These are phyloP conservation scores for Molossus alvarezi DNA, from an alignment of 2,797 vertebrate genomes.

Conservation along the genomic window DNA sequence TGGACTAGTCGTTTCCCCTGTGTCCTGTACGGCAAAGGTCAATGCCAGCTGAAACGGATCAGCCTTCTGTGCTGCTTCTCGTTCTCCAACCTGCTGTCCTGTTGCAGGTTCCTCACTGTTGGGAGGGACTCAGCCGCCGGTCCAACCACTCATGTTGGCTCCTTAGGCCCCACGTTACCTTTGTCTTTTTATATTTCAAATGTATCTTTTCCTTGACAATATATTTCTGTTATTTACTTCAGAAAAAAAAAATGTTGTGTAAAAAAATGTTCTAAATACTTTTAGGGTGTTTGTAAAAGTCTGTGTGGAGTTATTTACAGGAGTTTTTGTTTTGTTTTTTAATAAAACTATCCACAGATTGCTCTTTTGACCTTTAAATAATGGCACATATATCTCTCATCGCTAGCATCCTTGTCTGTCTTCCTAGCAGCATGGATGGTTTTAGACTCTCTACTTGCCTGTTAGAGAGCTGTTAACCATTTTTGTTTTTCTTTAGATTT, in stretches of 20 bases:
- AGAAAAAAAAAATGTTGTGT: slow-evolving; percentile 30
- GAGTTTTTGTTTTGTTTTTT: not conserved
- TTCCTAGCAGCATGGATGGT: slow-evolving; percentile 82
- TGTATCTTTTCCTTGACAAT: slow-evolving; percentile 11
- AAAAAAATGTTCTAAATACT: slow-evolving; percentile 35
- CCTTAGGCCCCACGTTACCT: not conserved
- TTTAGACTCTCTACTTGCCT: slow-evolving; percentile 70
- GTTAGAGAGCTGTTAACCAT: slow-evolving; percentile 79
- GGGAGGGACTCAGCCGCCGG: not conserved
- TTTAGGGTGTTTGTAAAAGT: slow-evolving; percentile 67
- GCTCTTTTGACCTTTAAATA: slow-evolving; percentile 75
- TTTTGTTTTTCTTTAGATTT: slow-evolving; percentile 82
- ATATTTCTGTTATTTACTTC: slow-evolving; percentile 47
- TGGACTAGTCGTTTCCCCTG: slow-evolving; percentile 84
- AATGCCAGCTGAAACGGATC: slow-evolving; percentile 64
- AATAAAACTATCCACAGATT: slow-evolving; percentile 72
- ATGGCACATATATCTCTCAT: slow-evolving; percentile 83
- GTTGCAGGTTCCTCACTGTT: not conserved
- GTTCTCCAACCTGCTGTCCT: slow-evolving; percentile 16
- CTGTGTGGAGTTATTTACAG: slow-evolving; percentile 83
- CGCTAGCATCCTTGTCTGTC: slow-evolving; percentile 87
- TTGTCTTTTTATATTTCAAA: slow-evolving; percentile 17
- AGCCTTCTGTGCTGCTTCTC: slow-evolving; percentile 39
- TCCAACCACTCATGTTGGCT: not conserved
- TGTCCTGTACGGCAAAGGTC: slow-evolving; percentile 41